Percentiles rank a stretch among this genome's conserved stretches.
Conservation (phyloP, 2,113 vertebrate genomes). For the Heptranchias perlo region DNA sequence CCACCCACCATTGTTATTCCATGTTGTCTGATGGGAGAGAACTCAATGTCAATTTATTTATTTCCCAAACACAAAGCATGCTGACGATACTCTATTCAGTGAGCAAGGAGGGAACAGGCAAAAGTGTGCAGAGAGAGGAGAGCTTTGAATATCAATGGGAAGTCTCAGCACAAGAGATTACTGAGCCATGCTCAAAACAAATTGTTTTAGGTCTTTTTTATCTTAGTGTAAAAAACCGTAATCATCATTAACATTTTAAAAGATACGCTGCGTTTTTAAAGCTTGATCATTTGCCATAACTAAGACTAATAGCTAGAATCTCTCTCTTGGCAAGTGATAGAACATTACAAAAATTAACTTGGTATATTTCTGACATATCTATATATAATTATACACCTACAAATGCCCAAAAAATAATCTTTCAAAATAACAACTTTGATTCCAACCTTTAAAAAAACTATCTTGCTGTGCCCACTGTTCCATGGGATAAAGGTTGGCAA, state of each 20-base stretch:
- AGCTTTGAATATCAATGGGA: not conserved
- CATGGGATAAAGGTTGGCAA: too few species aligned
- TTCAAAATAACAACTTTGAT: not conserved
- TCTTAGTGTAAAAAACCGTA: not conserved
- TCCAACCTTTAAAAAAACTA: not conserved
- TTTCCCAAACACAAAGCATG: not conserved
- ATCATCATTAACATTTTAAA: slow-evolving; percentile 14
- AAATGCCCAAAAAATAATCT: not conserved
- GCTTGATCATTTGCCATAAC: not conserved
- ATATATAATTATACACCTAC: not conserved
- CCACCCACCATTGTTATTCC: slow-evolving; percentile 5
- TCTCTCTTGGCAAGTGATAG: not conserved
- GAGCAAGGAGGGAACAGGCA: not conserved
- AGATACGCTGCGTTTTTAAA: not conserved
- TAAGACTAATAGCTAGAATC: not conserved
- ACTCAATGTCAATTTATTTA: not conserved
- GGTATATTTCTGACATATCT: not conserved
- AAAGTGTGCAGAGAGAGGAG: not conserved
- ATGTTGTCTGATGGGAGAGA: not conserved
- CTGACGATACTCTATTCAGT: not conserved
- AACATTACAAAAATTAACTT: not conserved
- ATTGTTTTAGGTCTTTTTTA: not conserved
- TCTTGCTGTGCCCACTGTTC: not conserved
- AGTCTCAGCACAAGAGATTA: not conserved
- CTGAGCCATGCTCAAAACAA: not conserved